Percentiles rank a stretch among this genome's conserved stretches.
phyloP scores from a whole-genome alignment of 2,888 invertebrate genomes.

The Brachynemurus nebulosus region DNA sequence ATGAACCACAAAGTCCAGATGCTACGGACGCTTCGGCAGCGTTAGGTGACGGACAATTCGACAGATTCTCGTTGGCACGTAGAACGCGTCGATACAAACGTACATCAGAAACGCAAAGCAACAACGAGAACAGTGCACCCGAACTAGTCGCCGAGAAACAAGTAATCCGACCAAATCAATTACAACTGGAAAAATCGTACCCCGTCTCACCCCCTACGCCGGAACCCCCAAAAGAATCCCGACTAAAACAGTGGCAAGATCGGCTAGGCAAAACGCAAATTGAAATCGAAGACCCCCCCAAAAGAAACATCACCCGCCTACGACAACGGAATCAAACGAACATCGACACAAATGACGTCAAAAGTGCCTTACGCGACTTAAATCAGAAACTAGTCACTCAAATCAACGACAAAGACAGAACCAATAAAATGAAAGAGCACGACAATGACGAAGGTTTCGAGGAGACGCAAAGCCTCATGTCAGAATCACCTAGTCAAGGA shows the following conservation, averaged over 20 bases:
- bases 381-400: constrained; percentile 24
- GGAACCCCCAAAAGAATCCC: constrained; percentile 40
- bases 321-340: constrained; percentile 46
- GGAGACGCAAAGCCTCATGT: constrained; percentile 77
- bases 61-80: constrained; percentile 68
- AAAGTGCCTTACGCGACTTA: constrained; percentile 49
- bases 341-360: constrained; percentile 55
- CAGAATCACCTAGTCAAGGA: constrained; percentile 74
- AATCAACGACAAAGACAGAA: constrained; percentile 2
- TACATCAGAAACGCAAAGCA: constrained; percentile 42
- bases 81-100: constrained; percentile 69
- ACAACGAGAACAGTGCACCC: constrained; percentile 35
- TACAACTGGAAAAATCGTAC: constrained; percentile 39
- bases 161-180: constrained; percentile 36
- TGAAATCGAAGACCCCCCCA: constrained; percentile 11
- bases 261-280: constrained; percentile 41
- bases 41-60: constrained; percentile 66
- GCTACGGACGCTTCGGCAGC: constrained; percentile 34
- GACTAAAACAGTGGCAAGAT: constrained; percentile 56
- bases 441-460: constrained; percentile 87
- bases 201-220: constrained; percentile 34
- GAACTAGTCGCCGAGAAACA: constrained; percentile 38
- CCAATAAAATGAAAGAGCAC: constrained; percentile 36
- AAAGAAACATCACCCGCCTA: constrained; percentile 16
- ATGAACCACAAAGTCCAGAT: constrained; percentile 24